Evolutionary conservation across 2,888 invertebrate species (phyloP).

Genomic region (Pachydiplax longipennis): DNA sequence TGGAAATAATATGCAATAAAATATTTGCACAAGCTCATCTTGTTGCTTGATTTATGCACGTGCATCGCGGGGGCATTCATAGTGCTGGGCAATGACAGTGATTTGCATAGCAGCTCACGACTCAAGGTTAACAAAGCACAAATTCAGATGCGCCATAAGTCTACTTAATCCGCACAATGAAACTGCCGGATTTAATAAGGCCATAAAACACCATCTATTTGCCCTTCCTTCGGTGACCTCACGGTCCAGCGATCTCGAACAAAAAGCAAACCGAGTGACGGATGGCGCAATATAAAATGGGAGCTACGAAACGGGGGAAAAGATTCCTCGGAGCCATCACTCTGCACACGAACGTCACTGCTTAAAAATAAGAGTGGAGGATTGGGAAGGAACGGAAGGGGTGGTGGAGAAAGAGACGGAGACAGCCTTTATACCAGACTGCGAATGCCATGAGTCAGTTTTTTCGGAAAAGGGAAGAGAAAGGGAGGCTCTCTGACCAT

Average conservation of each 20-base stretch:
- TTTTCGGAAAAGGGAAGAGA: not conserved
- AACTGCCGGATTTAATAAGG: not conserved
- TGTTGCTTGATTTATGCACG: too few species aligned
- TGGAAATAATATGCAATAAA: too few species aligned
- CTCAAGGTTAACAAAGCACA: not conserved
- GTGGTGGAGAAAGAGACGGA: not conserved
- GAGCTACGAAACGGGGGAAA: not conserved
- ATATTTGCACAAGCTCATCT: too few species aligned
- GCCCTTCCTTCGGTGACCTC: not conserved
- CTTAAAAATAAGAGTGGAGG: not conserved
- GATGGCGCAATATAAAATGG: not conserved
- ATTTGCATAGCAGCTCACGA: not conserved
- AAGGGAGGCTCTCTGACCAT: not conserved
- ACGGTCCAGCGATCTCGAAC: not conserved
- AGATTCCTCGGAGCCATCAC: not conserved
- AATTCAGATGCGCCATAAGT: not conserved
- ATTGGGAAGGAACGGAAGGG: not conserved
- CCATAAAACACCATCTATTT: conserved; percentile 1
- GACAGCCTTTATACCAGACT: not conserved
- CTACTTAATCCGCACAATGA: not conserved
- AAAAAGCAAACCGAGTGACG: not conserved
- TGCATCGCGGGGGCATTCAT: too few species aligned
- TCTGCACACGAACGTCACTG: not conserved
- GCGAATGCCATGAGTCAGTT: not conserved
- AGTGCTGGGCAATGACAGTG: too few species aligned